Conservation (phyloP, 2,888 invertebrate species). For the Oxycera nigricornis region DNA sequence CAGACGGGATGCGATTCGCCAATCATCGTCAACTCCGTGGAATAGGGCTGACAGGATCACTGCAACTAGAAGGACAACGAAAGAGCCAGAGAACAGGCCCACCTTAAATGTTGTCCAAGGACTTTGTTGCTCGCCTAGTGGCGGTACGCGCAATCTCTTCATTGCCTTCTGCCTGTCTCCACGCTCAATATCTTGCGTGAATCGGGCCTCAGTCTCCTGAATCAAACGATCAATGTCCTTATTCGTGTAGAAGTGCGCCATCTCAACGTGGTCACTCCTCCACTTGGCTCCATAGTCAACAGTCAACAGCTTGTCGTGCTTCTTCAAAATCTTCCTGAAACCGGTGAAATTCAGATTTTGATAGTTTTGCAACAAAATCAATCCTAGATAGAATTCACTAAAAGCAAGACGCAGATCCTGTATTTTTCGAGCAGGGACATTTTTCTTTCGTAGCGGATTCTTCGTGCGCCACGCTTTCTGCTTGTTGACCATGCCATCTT, state of each 20-base stretch:
- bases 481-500: slow-evolving; percentile 60
- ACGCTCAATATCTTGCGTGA: slow-evolving; percentile 74
- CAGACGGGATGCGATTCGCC: slow-evolving; percentile 75
- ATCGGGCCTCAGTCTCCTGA: slow-evolving; percentile 76
- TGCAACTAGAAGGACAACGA: slow-evolving; percentile 75
- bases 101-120: slow-evolving; percentile 86
- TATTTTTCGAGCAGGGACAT: slow-evolving; percentile 71
- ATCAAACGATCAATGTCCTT: slow-evolving; percentile 87
- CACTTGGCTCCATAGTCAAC: slow-evolving; percentile 79
- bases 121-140: slow-evolving; percentile 82
- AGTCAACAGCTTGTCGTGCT: slow-evolving; percentile 81
- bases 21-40: slow-evolving; percentile 64
- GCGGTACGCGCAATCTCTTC: slow-evolving; percentile 86
- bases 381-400: slow-evolving; percentile 86
- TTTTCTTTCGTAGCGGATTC: slow-evolving; percentile 60
- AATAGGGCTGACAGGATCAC: slow-evolving; percentile 73
- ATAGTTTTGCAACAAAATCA: slow-evolving; percentile 86
- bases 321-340: slow-evolving; percentile 88
- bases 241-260: slow-evolving; percentile 83
- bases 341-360: slow-evolving; percentile 89
- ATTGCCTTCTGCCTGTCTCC: slow-evolving; percentile 86
- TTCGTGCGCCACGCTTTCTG: slow-evolving; percentile 59
- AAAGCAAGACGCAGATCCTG: slow-evolving; percentile 87
- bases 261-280: slow-evolving; percentile 80
- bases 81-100: slow-evolving; percentile 84